A percentile compares a stretch with the other conserved stretches of the same genome.
Conservation (phyloP, 2,113 vertebrate species). For the Catharus minimus region DNA sequence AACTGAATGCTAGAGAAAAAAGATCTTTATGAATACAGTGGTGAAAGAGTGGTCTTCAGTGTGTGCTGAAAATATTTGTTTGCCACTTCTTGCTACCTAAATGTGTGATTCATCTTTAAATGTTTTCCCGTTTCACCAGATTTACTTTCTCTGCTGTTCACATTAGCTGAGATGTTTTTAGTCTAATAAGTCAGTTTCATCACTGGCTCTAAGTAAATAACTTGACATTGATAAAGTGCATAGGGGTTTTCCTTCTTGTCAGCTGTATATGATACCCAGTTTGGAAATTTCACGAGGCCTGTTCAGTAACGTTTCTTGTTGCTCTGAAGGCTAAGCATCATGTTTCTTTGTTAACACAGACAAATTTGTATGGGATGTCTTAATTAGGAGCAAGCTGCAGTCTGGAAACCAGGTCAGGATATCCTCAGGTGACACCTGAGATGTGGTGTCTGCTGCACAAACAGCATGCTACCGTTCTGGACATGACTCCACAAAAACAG, state of each 20-base stretch:
- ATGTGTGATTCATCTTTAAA: background rate
- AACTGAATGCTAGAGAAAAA: background rate
- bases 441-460: background rate
- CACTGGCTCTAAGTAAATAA: background rate
- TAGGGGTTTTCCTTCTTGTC: background rate
- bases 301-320: background rate
- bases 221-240: background rate
- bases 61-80: background rate
- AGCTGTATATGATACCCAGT: background rate
- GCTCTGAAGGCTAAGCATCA: background rate
- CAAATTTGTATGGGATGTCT: background rate
- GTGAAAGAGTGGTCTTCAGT: background rate
- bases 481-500: background rate
- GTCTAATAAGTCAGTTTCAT: background rate
- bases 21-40: background rate
- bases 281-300: background rate
- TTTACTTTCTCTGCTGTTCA: background rate
- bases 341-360: background rate
- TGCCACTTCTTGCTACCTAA: background rate
- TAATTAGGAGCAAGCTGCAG: background rate
- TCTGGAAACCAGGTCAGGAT: background rate
- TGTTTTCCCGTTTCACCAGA: background rate
- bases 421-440: background rate
- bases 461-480: background rate
- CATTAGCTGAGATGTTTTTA: background rate